phyloP scores from a whole-genome alignment of 2,888 invertebrate species.

The Tenodera sinensis region DNA sequence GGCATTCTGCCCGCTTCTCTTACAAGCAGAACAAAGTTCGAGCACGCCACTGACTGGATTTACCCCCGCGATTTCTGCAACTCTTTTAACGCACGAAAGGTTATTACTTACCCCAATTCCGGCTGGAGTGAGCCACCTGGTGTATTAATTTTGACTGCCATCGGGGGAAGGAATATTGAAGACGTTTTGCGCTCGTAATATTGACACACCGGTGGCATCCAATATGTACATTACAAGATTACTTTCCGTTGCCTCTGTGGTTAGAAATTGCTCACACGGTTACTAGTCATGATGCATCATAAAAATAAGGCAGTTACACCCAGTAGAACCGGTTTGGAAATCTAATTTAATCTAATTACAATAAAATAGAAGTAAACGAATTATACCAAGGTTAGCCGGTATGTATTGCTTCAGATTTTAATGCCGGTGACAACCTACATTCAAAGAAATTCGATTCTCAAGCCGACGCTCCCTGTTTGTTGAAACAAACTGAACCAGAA shows the following conservation, averaged over 20 bases:
- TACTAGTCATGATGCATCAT: background rate
- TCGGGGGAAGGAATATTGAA: too few species aligned
- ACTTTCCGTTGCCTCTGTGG: background rate
- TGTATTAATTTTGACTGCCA: too few species aligned
- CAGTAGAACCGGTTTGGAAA: background rate
- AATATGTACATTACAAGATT: too few species aligned
- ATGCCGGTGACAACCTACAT: background rate
- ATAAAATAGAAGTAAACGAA: background rate
- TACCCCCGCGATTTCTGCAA: too few species aligned
- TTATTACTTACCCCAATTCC: too few species aligned
- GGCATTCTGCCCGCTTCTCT: too few species aligned
- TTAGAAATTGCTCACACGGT: background rate
- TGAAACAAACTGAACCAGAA: background rate
- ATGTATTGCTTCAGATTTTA: background rate
- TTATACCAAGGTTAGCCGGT: slow-evolving; percentile 38
- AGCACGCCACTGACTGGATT: too few species aligned
- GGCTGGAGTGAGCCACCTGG: too few species aligned
- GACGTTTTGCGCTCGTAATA: too few species aligned
- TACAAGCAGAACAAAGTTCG: too few species aligned
- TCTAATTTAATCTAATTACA: background rate
- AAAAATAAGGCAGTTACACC: background rate
- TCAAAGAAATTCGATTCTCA: background rate
- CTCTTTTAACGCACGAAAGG: too few species aligned
- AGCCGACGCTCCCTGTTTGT: background rate
- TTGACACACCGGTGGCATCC: too few species aligned